Base-by-base conservation (phyloP, 2,113 vertebrate genomes). In the Alosa alosa region DNA sequence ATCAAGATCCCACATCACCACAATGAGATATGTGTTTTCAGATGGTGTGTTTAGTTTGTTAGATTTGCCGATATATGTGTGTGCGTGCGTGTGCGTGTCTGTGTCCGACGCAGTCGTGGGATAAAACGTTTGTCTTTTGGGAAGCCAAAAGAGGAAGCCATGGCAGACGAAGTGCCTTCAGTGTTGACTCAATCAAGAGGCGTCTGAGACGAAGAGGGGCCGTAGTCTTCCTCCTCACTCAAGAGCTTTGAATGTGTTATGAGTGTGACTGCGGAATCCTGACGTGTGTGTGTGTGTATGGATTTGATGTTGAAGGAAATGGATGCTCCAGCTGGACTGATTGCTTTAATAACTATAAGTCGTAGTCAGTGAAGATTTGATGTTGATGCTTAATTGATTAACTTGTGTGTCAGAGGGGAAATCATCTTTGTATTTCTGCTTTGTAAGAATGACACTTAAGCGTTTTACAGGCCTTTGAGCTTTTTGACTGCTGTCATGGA, bases 291-390 rank as follows among this genome's bases (percentile, higher is more conserved):
- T 39, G 36, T 41, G 25, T 78, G 72, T 78, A 2, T 78, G 4
- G 13, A 78, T 5, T 17, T 78, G 31, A 17, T 78, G 31, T 36
- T 41, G 3, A 18, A 78, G 72, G 36, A 10, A 78, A 39, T 39
- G 36, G 36, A 78, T 11, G 72, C 72, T 78, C 72, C 72, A 78
- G 72, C 72, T 78, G 72, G 72, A 78, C 72, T 78, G 72, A 78
- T 78, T 78, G 64, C 31, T 25, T 75, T 15, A 60, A 78, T 78
- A 39, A 39, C 15, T 78, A 41, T 78, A 10, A 75, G 11, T 75
- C 5, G 13, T 39, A 11, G 13, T 36, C 4, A 41, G 36, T 39
- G 31, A 78, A 41, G 11, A 78, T 39, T 78, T 78, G 31, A 78
- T 78, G 72, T 78, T 36, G 1, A 39, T 78, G 25, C 11, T 31